Percentiles rank a stretch among this genome's conserved stretches.
These are phyloP conservation scores for Zalophus californianus DNA, from an alignment of 2,797 vertebrate species.

Conservation along the genomic window DNA sequence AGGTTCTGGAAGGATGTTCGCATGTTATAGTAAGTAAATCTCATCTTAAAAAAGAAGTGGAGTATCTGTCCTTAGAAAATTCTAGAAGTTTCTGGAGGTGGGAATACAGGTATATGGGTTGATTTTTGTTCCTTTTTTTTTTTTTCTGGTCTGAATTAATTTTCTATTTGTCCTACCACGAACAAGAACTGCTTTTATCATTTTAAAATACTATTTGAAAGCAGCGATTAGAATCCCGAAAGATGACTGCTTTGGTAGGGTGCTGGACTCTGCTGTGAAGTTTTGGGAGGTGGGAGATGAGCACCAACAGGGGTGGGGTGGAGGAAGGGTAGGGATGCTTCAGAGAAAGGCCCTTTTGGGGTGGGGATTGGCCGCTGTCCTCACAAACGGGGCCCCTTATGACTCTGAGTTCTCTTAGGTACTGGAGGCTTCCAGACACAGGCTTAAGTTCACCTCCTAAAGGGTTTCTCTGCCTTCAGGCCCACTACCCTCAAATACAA, in stretches of 20 bases:
- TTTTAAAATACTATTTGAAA: not conserved
- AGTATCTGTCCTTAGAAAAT: not conserved
- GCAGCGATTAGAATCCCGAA: not conserved
- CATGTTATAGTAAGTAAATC: not conserved
- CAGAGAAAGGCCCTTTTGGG: not conserved
- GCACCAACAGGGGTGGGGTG: accelerated
- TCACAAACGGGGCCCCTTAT: accelerated
- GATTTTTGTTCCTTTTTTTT: not conserved
- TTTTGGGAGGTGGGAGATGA: not conserved
- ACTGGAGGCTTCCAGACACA: not conserved
- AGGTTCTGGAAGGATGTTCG: not conserved
- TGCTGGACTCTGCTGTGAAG: not conserved
- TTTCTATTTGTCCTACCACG: not conserved
- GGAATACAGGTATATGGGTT: not conserved
- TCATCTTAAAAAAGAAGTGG: not conserved
- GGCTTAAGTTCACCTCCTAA: too few species aligned
- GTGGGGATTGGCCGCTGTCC: not conserved
- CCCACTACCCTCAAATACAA: not conserved
- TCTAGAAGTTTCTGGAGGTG: not conserved
- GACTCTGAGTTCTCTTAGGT: not conserved
- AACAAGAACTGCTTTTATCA: not conserved
- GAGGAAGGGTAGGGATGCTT: not conserved
- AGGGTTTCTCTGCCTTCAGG: not conserved
- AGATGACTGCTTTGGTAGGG: accelerated
- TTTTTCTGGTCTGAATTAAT: not conserved